Percentiles rank a stretch among this genome's conserved stretches.
Conservation (phyloP, 2,888 invertebrate genomes). For the Brachylomia viminalis region DNA sequence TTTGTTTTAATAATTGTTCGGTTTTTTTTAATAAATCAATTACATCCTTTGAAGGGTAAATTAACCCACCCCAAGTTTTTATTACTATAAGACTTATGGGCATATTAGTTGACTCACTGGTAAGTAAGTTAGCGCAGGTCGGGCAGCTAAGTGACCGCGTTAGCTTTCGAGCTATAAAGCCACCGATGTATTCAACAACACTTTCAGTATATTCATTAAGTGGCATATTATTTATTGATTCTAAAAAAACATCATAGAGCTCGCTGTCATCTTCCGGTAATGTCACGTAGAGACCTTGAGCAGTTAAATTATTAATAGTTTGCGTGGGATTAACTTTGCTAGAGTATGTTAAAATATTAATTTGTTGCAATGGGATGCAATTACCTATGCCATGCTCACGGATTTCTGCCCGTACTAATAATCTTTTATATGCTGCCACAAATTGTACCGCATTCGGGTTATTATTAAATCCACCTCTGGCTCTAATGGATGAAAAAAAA, state of each 20-base stretch:
- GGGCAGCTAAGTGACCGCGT: constrained; percentile 5
- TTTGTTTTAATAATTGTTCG: constrained; percentile 5
- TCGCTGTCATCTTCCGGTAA: constrained; percentile 2
- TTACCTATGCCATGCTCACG: constrained; percentile 14
- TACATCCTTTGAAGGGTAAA: too few species aligned
- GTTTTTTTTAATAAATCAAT: too few species aligned
- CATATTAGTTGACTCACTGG: too few species aligned
- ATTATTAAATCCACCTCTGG: too few species aligned
- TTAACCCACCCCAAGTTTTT: too few species aligned
- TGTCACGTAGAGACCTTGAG: background rate
- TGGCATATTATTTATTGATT: constrained; percentile 8
- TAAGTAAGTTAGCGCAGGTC: too few species aligned
- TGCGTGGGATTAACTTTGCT: constrained; percentile 10
- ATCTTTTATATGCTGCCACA: too few species aligned
- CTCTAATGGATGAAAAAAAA: too few species aligned
- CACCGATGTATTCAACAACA: too few species aligned
- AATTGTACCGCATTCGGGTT: too few species aligned
- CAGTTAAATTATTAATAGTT: constrained; percentile 6
- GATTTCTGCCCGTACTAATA: constrained; percentile 27
- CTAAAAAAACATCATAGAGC: background rate
- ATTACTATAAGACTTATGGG: too few species aligned
- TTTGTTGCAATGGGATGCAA: constrained; percentile 16
- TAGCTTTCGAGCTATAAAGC: constrained; percentile 7
- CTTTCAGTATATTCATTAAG: constrained; percentile 7
- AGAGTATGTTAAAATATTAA: constrained; percentile 14